Percentiles rank a stretch among this genome's conserved stretches.
These are phyloP conservation scores for Tipula lateralis DNA, from an alignment of 2,888 invertebrate genomes.

Conservation along the genomic window DNA sequence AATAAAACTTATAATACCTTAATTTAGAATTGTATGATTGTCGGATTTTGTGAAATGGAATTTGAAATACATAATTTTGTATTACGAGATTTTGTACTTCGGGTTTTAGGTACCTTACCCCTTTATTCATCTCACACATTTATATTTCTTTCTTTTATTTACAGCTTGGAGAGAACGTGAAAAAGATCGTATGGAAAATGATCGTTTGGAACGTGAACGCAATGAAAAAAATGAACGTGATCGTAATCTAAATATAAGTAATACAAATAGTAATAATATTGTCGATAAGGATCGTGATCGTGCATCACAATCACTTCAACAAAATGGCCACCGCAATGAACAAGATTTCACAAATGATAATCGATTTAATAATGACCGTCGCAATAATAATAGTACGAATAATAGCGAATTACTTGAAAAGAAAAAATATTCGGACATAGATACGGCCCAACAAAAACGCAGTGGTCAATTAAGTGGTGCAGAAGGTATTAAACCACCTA, in stretches of 20 bases:
- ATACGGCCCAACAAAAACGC: background rate
- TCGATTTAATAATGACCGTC: constrained; percentile 73
- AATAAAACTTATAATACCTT: no score
- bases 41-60: background rate
- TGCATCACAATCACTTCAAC: constrained; percentile 35
- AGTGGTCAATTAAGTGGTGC: background rate
- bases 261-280: constrained; percentile 37
- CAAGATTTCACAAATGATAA: constrained; percentile 76
- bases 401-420: background rate
- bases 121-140: background rate
- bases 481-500: background rate
- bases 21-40: no score
- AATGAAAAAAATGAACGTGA: constrained; percentile 38
- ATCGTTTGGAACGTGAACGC: constrained; percentile 35
- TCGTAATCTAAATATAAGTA: constrained; percentile 35
- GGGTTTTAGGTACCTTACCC: background rate
- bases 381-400: background rate
- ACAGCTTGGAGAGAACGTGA: constrained; percentile 34
- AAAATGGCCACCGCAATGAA: constrained; percentile 63
- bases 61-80: background rate
- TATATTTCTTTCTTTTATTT: background rate
- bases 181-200: constrained; percentile 36
- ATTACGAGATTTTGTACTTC: background rate
- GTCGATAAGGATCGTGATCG: constrained; percentile 31
- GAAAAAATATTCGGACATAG: background rate